Base-by-base conservation (phyloP, 2,888 invertebrate genomes). In the Agonum fuliginosum region DNA sequence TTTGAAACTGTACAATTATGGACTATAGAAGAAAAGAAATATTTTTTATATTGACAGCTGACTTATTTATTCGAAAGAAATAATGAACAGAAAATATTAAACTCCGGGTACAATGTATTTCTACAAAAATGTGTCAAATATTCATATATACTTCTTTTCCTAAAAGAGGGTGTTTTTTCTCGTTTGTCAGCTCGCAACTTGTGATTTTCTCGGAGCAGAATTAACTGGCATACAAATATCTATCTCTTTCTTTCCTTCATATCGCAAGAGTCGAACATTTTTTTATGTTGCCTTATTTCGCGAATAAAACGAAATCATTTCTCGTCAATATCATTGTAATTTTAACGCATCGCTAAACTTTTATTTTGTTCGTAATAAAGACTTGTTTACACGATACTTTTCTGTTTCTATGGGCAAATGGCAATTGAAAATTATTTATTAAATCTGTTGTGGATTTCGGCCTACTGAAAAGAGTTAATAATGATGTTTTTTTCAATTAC, bases 241-340 rank as follows among this genome's bases (percentile, higher is more conserved):
- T 37, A 12, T 37, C 37, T 37, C 12, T 37, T 34, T 34, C 8
- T 37, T 37, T 10, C n/a, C 12, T 37, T 2, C 5, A 10, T 30
- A 30, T 30, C 10, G 37, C 37, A 37, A 37, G 37, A 37, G 10
- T 8, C 3, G 37, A 37, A 54, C 10, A 54, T 54, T 20, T n/a
- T n/a, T n/a, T n/a, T 54, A 54, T 5, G 54, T 54, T 54, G 22
- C n/a, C 24, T 54, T 54, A 54, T 54, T 22, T 54, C n/a, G 10
- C 22, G 54, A 54, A 54, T 22, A 54, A 22, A 54, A 54, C 37
- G 54, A 54, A 54, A 54, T 54, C 54, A 54, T 54, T 54, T 54
- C 54, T 54, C 54, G 54, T 62, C 58, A 62, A 62, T 62, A 62
- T 62, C 58, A 30, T 62, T 62, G 54, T 54, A 54, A 54, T 62